These are phyloP conservation scores for Drosophila picticornis DNA, from an alignment of 2,888 invertebrate species.

Conservation along the genomic window DNA sequence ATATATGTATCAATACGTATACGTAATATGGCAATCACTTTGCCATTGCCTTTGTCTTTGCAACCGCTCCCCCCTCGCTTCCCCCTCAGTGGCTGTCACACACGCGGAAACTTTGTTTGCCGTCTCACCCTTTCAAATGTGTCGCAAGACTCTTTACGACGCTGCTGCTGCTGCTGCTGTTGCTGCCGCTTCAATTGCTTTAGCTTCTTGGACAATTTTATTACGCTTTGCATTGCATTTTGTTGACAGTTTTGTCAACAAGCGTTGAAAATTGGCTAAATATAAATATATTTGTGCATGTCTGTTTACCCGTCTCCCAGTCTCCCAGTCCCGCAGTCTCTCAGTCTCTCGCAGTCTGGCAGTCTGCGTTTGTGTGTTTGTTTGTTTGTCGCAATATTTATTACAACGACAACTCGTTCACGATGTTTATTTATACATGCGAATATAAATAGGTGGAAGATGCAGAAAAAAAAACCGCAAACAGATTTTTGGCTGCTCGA, in stretches of 20 bases:
- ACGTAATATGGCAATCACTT: conserved; percentile 71
- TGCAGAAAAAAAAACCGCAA: conserved; percentile 39
- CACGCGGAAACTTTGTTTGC: conserved; percentile 51
- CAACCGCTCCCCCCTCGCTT: not conserved
- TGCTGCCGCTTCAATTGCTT: conserved; percentile 51
- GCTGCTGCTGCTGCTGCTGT: not conserved
- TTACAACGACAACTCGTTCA: conserved; percentile 81
- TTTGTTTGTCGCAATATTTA: conserved; percentile 73
- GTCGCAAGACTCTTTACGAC: conserved; percentile 7
- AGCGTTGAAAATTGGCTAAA: conserved; percentile 85
- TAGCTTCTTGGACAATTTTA: conserved; percentile 78
- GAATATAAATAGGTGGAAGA: conserved; percentile 78
- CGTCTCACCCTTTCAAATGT: conserved; percentile 11
- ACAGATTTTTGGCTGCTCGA: conserved; percentile 70
- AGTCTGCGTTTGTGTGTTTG: conserved; percentile 28
- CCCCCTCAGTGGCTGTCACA: conserved; percentile 18
- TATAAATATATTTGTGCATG: conserved; percentile 77
- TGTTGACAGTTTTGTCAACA: conserved; percentile 86
- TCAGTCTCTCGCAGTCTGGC: conserved; percentile 1
- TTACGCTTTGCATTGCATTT: conserved; percentile 81
- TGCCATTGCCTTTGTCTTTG: conserved; percentile 17
- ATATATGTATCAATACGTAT: conserved; percentile 54
- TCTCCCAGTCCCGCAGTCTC: not conserved
- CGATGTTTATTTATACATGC: conserved; percentile 81
- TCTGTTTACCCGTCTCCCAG: conserved; percentile 57